Conservation (phyloP, 2,888 invertebrate genomes). For the Eucera pruinosa region DNA sequence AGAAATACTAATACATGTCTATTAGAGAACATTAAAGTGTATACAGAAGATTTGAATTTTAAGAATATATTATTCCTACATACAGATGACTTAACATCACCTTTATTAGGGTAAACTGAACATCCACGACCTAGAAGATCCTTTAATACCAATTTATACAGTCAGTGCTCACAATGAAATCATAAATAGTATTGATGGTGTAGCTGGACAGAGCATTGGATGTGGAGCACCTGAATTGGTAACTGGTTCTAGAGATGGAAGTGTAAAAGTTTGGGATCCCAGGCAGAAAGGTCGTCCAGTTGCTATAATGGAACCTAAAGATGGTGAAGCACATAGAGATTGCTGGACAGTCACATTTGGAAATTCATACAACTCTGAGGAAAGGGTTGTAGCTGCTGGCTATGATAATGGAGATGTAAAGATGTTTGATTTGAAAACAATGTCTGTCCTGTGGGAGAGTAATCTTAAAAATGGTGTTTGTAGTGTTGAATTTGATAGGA, state of each 20-base stretch:
- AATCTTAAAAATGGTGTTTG: constrained; percentile 97
- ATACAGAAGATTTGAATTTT: neutral
- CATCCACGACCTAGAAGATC: constrained; percentile 88
- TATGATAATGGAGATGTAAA: constrained; percentile 99
- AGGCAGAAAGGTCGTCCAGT: constrained; percentile 95
- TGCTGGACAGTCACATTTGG: constrained; percentile 98
- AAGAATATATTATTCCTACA: constrained; percentile 17
- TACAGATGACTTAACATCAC: constrained; percentile 39
- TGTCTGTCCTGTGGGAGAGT: constrained; percentile 95
- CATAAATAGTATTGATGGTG: constrained; percentile 96
- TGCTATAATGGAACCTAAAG: constrained; percentile 92
- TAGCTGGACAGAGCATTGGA: constrained; percentile 91
- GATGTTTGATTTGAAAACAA: constrained; percentile 94
- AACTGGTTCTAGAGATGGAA: constrained; percentile 97
- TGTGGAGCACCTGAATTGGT: constrained; percentile 98
- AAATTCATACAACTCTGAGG: constrained; percentile 94
- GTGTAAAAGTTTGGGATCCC: constrained; percentile 98
- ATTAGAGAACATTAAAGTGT: constrained; percentile 19
- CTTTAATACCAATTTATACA: constrained; percentile 90
- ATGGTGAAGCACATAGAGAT: constrained; percentile 90
- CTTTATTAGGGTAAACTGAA: constrained; percentile 86
- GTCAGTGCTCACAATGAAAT: constrained; percentile 93
- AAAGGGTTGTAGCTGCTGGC: constrained; percentile 94
- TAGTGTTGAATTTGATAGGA: constrained; percentile 94
- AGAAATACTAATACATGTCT: neutral